Evolutionary conservation across 2,797 vertebrate species (phyloP), one percentile per base, ranked within the genome.

Genomic region (Gorsachius magnificus): DNA sequence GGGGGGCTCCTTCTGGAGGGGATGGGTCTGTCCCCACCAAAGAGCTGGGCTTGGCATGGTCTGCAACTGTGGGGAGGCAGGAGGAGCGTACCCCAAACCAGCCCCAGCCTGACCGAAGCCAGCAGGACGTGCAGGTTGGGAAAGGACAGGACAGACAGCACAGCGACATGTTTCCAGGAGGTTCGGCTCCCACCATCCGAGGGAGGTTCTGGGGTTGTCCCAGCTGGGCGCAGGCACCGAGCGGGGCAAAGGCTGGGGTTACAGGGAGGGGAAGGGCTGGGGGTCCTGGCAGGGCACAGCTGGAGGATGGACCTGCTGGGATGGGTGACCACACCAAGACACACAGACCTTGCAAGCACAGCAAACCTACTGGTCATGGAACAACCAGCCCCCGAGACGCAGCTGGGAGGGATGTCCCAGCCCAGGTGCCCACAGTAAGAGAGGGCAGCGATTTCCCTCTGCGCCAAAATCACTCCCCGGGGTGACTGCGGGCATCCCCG

Each of bases 231-330:
- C 24, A 79, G 51, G 56, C 21, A 61, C 35, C 13, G 28, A 64
- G 28, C 0, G 2, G 46, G 29, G 9, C 18, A 79, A 61, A 72
- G 22, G 14, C 11, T 0, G 0, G 28, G 26, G 18, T 19, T 58
- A 45, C 13, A 69, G 26, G 13, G 48, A 71, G 10, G 10, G 21
- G 15, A 87, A 60, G 21, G 12, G 29, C 28, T 82, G 26, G 14
- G 11, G 18, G 4, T 58, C 60, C 61, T 64, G 38, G 38, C 20
- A 83, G 38, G 41, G 21, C 60, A 85, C 25, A 64, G 25, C 19
- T 54, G 53, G 31, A 82, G 66, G 26, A 58, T 11, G 51, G 43
- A 72, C 13, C 48, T 6, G 1, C 61, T 41, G n/a, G 53, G n/a
- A 51, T 9, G 22, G 8, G 45, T 24, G 43, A 64, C 33, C 20